Base-by-base conservation (phyloP, 2,888 invertebrate species). In the Anagyrus pseudococci region DNA sequence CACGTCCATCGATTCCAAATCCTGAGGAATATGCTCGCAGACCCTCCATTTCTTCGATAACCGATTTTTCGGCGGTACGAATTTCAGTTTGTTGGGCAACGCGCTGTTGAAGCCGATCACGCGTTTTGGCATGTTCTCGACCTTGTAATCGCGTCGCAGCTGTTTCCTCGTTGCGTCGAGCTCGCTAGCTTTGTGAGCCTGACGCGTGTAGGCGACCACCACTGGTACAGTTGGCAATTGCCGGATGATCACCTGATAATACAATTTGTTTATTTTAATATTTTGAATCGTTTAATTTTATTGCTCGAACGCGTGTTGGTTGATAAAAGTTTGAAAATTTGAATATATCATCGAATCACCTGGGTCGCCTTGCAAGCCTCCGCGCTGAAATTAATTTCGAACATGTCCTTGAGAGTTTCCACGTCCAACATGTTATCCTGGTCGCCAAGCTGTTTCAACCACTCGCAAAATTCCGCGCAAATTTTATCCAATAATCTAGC, bases 191-290 rank as follows among this genome's bases (percentile, higher is more conserved):
- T 84, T 76, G 1, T 83, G 83, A 67, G 83, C 79, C 58, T 82
- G 81, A 40, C 84, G 82, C 4, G 82, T 77, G 15, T 76, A 73
- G 0, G 88, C 88, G 2, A 88, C 82, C 67, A 82, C 81, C 58
- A 84, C 83, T 37, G 87, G 84, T 15, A 89, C 83, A 41, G 85
- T 82, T 0, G 87, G 85, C 74, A 88, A 76, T 75, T 88, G 87
- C 71, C 83, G 85, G 2, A 87, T 77, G 33, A 83, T 75, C 1
- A 87, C 83, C 76, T 79, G 50, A 10, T 19, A 22, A 40, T 33
- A 6, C 8, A 22, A 49, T 26, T 19, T 7, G 43, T 8, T 19
- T n/a, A 17, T 41, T n/a, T n/a, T 19, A n/a, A 43, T 17, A 7
- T 43, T 43, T 19, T 4, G 2, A 17, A 43, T 17, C 2, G 17